Conservation (phyloP, 2,797 vertebrate genomes). For the Caiman crocodilus region DNA sequence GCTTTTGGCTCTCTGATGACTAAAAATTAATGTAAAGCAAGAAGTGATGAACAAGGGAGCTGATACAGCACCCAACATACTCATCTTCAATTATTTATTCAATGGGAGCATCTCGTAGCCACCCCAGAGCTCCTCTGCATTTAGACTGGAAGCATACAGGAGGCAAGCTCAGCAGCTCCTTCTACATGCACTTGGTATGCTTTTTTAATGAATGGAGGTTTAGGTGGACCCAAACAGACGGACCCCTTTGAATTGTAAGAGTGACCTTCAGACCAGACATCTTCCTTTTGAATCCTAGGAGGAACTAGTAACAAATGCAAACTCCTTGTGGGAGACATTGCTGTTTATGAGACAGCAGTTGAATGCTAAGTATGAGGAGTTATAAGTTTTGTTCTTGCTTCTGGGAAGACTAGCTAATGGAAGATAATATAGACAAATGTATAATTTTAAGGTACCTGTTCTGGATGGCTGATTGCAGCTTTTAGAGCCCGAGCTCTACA, state of each 20-base stretch:
- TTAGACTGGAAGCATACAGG: neutral
- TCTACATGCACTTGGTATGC: no score
- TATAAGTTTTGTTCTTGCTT: neutral
- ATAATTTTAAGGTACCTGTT: constrained; percentile 2
- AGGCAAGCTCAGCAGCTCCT: neutral
- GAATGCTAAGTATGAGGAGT: neutral
- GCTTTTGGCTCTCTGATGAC: neutral
- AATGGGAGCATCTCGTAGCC: neutral
- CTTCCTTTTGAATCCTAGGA: neutral
- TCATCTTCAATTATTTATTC: neutral
- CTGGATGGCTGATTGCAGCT: neutral
- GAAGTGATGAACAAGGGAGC: neutral
- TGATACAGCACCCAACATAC: neutral
- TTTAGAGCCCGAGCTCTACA: constrained; percentile 5
- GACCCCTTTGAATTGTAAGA: no score
- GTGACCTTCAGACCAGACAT: neutral
- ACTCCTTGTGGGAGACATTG: accelerated
- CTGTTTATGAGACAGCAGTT: neutral
- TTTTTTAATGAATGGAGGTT: no score
- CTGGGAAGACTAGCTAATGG: neutral
- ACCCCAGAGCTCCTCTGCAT: neutral
- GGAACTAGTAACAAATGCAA: neutral
- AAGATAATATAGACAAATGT: no score
- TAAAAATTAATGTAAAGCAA: neutral
- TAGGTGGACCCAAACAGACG: no score